Base-by-base conservation (phyloP, 2,797 vertebrate species). In the Tangara arthus region DNA sequence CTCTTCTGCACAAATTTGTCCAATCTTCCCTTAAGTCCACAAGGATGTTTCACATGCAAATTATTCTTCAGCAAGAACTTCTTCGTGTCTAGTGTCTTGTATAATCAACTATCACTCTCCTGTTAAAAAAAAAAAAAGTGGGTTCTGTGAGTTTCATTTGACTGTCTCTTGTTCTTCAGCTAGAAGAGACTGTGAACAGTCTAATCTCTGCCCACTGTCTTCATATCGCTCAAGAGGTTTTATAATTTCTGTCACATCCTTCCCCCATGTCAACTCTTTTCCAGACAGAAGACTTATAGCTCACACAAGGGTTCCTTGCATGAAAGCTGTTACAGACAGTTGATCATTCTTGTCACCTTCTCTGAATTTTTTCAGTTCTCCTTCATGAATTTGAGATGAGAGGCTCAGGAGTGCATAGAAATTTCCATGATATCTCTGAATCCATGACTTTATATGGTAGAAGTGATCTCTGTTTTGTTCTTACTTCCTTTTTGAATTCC, bases 241-340 rank as follows among this genome's bases (percentile, higher is more conserved):
- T 55, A 2, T 23, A 34, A 63, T 56, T 73, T 90, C 70, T 79
- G 65, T 64, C 59, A 90, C 39, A 49, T 91, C 47, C 27, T 92
- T 84, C 56, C 27, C 44, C 37, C 47, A 66, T 47, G 55, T 84
- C 39, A 76, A 44, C 30, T 57, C 44, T 71, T 87, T 90, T 87
- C 47, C 52, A 79, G 20, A 55, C 22, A 69, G 80, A 90, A 76
- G 55, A 68, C 65, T 86, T 57, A 21, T 57, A 75, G 8, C 18
- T 79, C 66, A 84, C 63, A 82, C 50, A 53, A 72, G 19, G 11
- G 15, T 55, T 77, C 56, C 28, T 15, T 72, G 20, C 37, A 52
- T 82, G 73, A 90, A 95, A 94, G 24, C 49, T 85, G 37, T 79
- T 87, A 44, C n/a, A 89, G 81, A 84, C 15, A 64, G 91, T 52